Percentiles rank a stretch among this genome's conserved stretches.
Conservation (phyloP, 2,113 vertebrate genomes). For the Speoplatyrhinus poulsoni region DNA sequence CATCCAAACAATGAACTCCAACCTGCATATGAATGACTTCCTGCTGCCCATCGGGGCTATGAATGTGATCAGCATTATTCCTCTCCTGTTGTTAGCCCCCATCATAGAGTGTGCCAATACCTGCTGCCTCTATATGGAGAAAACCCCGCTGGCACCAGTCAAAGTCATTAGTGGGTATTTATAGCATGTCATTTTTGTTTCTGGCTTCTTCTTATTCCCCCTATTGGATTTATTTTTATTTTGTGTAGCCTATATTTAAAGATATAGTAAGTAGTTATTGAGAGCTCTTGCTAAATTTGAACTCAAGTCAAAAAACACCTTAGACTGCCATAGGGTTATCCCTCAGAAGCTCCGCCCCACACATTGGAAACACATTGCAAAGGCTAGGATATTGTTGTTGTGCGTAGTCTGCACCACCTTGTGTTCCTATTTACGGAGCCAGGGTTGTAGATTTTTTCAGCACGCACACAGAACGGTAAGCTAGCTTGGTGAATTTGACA, state of each 20-base stretch:
- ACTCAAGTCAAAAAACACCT: too few species aligned
- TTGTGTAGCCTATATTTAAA: too few species aligned
- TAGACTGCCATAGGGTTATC: too few species aligned
- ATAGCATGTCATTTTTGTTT: background rate
- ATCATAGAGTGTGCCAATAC: conserved; percentile 80
- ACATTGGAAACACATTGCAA: too few species aligned
- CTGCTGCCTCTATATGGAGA: conserved; percentile 66
- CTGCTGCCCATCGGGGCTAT: conserved; percentile 86
- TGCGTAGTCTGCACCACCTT: too few species aligned
- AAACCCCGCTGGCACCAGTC: conserved; percentile 69
- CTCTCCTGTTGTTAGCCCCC: conserved; percentile 83
- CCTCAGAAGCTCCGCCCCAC: too few species aligned
- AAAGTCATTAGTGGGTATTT: conserved; percentile 80
- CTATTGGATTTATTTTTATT: background rate
- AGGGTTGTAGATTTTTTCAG: too few species aligned
- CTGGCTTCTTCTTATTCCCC: background rate
- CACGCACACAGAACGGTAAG: too few species aligned
- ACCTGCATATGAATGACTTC: conserved; percentile 80
- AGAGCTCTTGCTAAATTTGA: too few species aligned
- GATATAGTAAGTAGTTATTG: background rate
- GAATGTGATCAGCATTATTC: conserved; percentile 86
- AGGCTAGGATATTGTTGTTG: too few species aligned
- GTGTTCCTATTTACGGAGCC: too few species aligned
- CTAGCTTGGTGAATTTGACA: too few species aligned
- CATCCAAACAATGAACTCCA: conserved; percentile 92